Percentiles rank a stretch among this genome's conserved stretches.
Conservation (phyloP, 1,140 invertebrate species). For the Pachypsylla venusta region DNA sequence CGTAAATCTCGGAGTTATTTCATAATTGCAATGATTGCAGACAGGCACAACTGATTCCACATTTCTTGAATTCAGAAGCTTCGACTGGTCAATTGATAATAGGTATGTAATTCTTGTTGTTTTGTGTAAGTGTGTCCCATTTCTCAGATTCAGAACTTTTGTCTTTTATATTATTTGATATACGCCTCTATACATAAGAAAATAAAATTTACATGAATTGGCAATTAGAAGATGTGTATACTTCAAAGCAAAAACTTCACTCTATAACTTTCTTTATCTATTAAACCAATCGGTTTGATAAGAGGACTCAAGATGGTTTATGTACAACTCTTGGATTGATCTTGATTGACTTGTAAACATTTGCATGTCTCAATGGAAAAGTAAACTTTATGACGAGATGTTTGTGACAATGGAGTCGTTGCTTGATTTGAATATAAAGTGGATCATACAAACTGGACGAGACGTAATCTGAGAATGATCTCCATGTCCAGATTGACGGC, state of each 20-base stretch:
- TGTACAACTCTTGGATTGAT: not conserved
- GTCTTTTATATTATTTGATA: too few relatives aligned
- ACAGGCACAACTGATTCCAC: too few relatives aligned
- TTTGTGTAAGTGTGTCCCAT: too few relatives aligned
- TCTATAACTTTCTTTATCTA: constrained; percentile 5
- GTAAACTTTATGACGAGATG: constrained; percentile 6
- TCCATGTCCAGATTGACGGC: too few relatives aligned
- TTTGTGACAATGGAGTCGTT: constrained; percentile 3
- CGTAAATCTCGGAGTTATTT: too few relatives aligned
- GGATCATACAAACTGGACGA: not conserved
- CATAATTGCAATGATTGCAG: too few relatives aligned
- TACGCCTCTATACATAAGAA: not conserved
- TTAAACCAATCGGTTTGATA: not conserved
- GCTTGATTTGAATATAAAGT: not conserved
- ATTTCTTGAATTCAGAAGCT: too few relatives aligned
- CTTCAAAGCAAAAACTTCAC: not conserved
- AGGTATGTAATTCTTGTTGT: too few relatives aligned
- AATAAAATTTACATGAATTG: constrained; percentile 6
- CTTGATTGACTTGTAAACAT: constrained; percentile 9
- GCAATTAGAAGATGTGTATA: constrained; percentile 6
- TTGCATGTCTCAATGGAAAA: constrained; percentile 9
- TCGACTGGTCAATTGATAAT: too few relatives aligned
- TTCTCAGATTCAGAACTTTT: too few relatives aligned
- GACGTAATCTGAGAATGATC: too few relatives aligned
- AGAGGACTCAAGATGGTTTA: not conserved